Evolutionary conservation across 2,113 vertebrate species (phyloP), one percentile per base, ranked within the genome.

Genomic region (Gymnarchus niloticus): DNA sequence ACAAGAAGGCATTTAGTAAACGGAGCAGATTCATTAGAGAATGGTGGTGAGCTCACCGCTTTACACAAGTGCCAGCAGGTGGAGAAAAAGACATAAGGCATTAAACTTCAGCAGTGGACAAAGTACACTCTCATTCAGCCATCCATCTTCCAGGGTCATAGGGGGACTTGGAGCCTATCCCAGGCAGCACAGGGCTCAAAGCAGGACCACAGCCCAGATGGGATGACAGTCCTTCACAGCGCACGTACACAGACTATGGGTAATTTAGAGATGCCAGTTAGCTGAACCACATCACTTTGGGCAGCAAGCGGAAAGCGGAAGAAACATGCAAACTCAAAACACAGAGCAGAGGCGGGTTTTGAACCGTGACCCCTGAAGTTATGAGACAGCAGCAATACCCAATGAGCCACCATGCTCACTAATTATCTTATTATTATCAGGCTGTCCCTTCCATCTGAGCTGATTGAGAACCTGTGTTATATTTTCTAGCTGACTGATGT

Each of bases 1-100:
- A 91, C 12, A 89, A 44, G 85, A 89, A 77, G 0, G 2, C 76
- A 23, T 83, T 87, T 17, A 28, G 23, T 51, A 65, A 61, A 17
- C 14, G 9, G n/a, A 57, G n/a, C 23, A 61, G n/a, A 7, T 2
- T 57, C 19, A 12, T 33, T 33, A 41, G 19, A 33, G 33, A 5
- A 73, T 33, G 41, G 14, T 73, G 65, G 12, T 33, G 65, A 73
- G 65, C 33, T 19, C 65, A 73, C 4, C 33, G 41, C 61, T 37
- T 69, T 33, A 69, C 28, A 37, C 28, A 19, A 14, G 12, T 33
- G 28, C 28, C 28, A 69, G 37, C 19, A 19, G 61, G 61, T 12
- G 3, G 12, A 6, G 28, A 69, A 25, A 37, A 37, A 33, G 12
- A 37, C 61, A 6, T 17, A 37, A 69, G 61, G 61, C 10, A 37